phyloP scores from a whole-genome alignment of 2,113 vertebrate species.

The Megalops atlanticus region DNA sequence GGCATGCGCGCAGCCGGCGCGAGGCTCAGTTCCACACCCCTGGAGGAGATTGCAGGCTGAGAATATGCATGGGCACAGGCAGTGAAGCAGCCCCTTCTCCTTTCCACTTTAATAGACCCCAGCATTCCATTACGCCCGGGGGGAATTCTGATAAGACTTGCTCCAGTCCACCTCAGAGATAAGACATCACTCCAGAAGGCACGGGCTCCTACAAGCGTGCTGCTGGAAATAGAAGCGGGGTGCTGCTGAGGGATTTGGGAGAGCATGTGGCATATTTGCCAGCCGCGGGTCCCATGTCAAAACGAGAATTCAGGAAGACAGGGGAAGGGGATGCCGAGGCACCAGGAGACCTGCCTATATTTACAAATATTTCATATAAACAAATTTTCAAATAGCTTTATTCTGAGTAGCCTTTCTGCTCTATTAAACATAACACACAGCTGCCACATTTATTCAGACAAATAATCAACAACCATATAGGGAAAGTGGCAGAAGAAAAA shows the following conservation, averaged over 20 bases:
- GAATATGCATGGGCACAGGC: neutral
- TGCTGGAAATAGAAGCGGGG: conserved; percentile 2
- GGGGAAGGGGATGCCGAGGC: conserved; percentile 68
- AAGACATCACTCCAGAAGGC: conserved; percentile 32
- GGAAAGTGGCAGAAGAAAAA: conserved; percentile 83
- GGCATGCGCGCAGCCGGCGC: neutral
- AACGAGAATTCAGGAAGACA: conserved; percentile 79
- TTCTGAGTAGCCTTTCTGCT: conserved; percentile 85
- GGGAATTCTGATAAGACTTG: conserved; percentile 29
- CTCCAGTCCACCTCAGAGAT: conserved; percentile 29
- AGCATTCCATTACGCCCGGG: conserved; percentile 13
- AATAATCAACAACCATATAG: conserved; percentile 86
- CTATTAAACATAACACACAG: conserved; percentile 85
- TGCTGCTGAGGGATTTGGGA: conserved; percentile 11
- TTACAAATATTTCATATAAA: conserved; percentile 87
- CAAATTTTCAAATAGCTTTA: conserved; percentile 87
- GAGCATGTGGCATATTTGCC: conserved; percentile 64
- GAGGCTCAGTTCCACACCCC: neutral
- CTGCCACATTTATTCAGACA: conserved; percentile 86
- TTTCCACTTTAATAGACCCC: conserved; percentile 23
- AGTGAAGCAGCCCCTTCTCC: conserved; percentile 19
- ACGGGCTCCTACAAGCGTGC: conserved; percentile 7
- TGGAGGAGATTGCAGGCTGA: neutral
- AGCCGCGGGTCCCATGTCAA: conserved; percentile 72
- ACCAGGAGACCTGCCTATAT: conserved; percentile 76